Evolutionary conservation across 2,113 vertebrate species (phyloP).

Genomic region (Sinocyclocheilus grahami): DNA sequence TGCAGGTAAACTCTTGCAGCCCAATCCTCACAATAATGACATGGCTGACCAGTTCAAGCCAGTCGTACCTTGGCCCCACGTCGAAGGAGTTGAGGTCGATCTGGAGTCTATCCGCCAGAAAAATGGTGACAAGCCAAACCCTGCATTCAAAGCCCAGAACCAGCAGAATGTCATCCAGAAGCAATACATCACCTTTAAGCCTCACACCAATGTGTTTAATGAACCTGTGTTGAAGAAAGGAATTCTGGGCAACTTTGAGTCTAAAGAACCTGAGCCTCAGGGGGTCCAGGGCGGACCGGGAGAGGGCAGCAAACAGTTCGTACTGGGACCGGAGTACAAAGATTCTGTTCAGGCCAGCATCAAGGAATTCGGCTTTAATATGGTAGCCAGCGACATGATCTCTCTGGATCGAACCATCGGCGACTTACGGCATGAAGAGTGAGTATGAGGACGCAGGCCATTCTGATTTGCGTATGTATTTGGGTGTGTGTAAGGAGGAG

Average conservation of each 20-base stretch:
- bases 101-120: constrained; percentile 90
- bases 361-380: constrained; percentile 99
- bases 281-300: constrained; percentile 88
- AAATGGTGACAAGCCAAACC: constrained; percentile 73
- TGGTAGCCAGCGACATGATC: constrained; percentile 99
- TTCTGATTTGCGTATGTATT: not conserved
- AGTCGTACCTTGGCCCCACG: constrained; percentile 95
- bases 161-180: constrained; percentile 89
- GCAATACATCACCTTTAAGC: constrained; percentile 93
- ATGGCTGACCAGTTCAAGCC: constrained; percentile 84
- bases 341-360: constrained; percentile 89
- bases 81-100: constrained; percentile 97
- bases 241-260: constrained; percentile 90
- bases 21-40: constrained; percentile 72
- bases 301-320: constrained; percentile 88
- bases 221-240: constrained; percentile 85
- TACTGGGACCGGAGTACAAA: constrained; percentile 92
- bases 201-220: constrained; percentile 82
- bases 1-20: constrained; percentile 67
- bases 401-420: constrained; percentile 91
- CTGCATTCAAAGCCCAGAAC: constrained; percentile 71
- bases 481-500: not conserved
- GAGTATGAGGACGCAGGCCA: constrained; percentile 69
- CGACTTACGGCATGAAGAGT: constrained; percentile 96
- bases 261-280: constrained; percentile 86